Base-by-base conservation (phyloP, 2,888 invertebrate species). In the Rosalia funebris region DNA sequence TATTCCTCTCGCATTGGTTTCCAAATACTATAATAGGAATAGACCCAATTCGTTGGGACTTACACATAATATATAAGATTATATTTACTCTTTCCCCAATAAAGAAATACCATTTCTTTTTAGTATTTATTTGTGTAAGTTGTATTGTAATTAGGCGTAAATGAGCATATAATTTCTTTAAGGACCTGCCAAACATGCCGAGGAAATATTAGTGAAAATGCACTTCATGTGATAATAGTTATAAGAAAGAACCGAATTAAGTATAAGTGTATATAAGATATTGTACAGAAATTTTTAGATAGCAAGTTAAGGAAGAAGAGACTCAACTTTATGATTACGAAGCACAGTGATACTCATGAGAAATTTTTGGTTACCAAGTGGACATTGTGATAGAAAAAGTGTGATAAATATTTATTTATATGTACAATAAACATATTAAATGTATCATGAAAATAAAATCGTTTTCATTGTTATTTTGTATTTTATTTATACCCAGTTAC, bases 271-370 rank as follows among this genome's bases (percentile, higher is more conserved):
- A n/a, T 5, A 3, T 41, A 41, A 15, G 53, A 54, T 54, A 54
- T 54, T 54, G 20, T 53, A 54, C 36, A 46, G 45, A 54, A 10
- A 42, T 46, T 53, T 59, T 25, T 45, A 59, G 39, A 45, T 20
- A 37, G 48, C 20, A 20, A 48, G 50, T 46, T 32, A 32, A 46
- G 34, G 34, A 34, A 19, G 50, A 39, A 41, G 31, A 25, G 19
- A 1, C 25, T 3, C 12, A 37, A 12, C 16, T 11, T 36, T n/a
- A 7, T 1, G 34, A 7, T 47, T 16, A 10, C 16, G 46, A 34
- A 17, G 34, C 16, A 34, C n/a, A 16, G 16, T 16, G 14, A 31
- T 31, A 19, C 48, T 37, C 11, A 12, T 37, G 36, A 36, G 34
- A 37, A 19, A 14, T 48, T 16, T 9, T 19, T 50, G 20, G 41